Evolutionary conservation across 2,888 invertebrate genomes (phyloP).

Genomic region (Sepioteuthis lessoniana): DNA sequence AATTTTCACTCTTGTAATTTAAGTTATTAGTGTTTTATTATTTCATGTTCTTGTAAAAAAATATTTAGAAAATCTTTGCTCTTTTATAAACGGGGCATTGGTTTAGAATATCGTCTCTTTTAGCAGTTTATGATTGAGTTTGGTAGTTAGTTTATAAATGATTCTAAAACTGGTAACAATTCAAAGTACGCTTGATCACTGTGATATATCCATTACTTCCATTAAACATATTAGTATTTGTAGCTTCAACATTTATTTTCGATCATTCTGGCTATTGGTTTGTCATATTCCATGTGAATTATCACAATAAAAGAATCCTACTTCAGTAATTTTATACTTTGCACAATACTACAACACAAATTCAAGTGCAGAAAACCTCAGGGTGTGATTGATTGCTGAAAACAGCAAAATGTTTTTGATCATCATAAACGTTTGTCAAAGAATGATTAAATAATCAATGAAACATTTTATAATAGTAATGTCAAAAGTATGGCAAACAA

Average conservation of each 20-base stretch:
- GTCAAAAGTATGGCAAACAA: background rate
- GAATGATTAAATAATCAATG: background rate
- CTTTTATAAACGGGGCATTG: too few relatives aligned
- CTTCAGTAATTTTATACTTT: background rate
- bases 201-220: constrained; percentile 33
- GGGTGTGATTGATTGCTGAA: background rate
- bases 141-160: too few relatives aligned
- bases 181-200: background rate
- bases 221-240: background rate
- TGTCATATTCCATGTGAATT: background rate
- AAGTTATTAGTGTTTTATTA: too few relatives aligned
- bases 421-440: too few relatives aligned
- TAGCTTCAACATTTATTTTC: background rate
- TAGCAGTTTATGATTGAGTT: too few relatives aligned
- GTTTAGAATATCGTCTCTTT: too few relatives aligned
- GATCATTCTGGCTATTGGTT: constrained; percentile 5
- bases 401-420: too few relatives aligned
- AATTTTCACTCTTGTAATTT: too few relatives aligned
- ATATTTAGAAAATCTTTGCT: too few relatives aligned
- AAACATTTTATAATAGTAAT: background rate
- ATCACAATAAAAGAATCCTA: background rate
- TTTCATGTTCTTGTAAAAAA: too few relatives aligned
- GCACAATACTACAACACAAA: background rate
- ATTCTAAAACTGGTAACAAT: background rate
- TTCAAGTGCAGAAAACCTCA: background rate